Evolutionary conservation across 2,888 invertebrate genomes (phyloP), one percentile per base, ranked within the genome.

Genomic region (Lepidonotus clava): DNA sequence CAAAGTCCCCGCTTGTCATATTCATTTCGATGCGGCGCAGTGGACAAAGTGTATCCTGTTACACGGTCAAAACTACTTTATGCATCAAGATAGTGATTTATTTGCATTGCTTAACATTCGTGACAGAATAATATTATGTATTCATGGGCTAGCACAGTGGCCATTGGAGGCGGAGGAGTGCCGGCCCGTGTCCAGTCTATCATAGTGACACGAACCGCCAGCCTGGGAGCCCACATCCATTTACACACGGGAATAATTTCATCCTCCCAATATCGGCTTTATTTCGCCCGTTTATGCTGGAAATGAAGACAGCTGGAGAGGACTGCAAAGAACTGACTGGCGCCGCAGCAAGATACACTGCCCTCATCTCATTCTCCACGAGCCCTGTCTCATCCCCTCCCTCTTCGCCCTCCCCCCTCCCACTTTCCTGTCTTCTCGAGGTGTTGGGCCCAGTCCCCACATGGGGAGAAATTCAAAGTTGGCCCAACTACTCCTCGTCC

Each of bases 21-120:
- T 34, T 76, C 40, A 76, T 76, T 76, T 24, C 76, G 40, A 76
- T 76, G 76, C 76, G 76, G 36, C 76, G 76, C 38, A 21, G 38
- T 34, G 76, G 76, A 76, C 76, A 76, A 76, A 76, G 76, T 76
- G 76, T 34, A 76, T 76, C 76, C 76, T 76, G 76, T 76, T 76
- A 76, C 76, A 76, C 76, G 76, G 76, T 76, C 76, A 76, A 76
- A 76, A 76, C 76, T 76, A 76, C 76, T 76, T 76, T 76, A 76
- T 76, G 76, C 76, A 76, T 76, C 76, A 76, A 76, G 76, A 76
- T 34, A 14, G 76, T 76, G 76, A 76, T 76, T 76, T 76, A 76
- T 76, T 76, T 76, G 76, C 76, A 76, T 76, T 76, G 76, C 76
- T 76, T 76, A 76, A 76, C 76, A 76, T 76, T 76, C 38, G 40